Evolutionary conservation across 1,140 invertebrate species (phyloP), one percentile per base, ranked within the genome.

Genomic region (Tachypleus tridentatus): DNA sequence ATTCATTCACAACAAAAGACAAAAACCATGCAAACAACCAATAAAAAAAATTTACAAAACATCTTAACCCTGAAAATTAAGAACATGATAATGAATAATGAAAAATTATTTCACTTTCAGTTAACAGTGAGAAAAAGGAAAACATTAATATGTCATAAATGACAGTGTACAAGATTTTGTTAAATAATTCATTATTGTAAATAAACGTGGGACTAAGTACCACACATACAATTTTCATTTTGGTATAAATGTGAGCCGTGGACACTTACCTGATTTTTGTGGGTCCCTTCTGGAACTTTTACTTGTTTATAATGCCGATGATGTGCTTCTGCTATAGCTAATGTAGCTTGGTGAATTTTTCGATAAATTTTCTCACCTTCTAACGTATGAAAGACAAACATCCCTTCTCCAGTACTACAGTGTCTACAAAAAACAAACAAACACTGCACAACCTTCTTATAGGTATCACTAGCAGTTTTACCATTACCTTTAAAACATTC

Each of bases 351-450:
- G 63, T 75, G 74, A 51, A 75, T 74, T 67, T 74, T 75, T 0
- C 67, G 69, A 64, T 75, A 75, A 56, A 75, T 75, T 63, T 71
- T 70, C 61, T 75, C 73, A 52, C 74, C 74, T 61, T 74, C 71
- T 4, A 72, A 63, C 48, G 74, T 75, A 66, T 74, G 74, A 62
- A 75, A 76, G 9, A 75, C 69, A 67, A 76, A 75, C 65, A 75
- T 70, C 10, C 74, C 74, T 67, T 75, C 74, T 8, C 74, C 74
- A n/a, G 74, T 76, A 9, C 61, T 59, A 70, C 74, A 75, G 62
- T 75, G 72, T 60, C 74, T 73, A 53, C 9, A 70, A 63, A 57
- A 4, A 1, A 29, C 29, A 29, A 29, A 29, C 29, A 29, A 29
- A 29, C 2, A 29, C 29, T 29, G 29, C 29, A 29, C 29, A 29